Evolutionary conservation across 2,888 invertebrate genomes (phyloP).

Genomic region (Seladonia tumulorum): DNA sequence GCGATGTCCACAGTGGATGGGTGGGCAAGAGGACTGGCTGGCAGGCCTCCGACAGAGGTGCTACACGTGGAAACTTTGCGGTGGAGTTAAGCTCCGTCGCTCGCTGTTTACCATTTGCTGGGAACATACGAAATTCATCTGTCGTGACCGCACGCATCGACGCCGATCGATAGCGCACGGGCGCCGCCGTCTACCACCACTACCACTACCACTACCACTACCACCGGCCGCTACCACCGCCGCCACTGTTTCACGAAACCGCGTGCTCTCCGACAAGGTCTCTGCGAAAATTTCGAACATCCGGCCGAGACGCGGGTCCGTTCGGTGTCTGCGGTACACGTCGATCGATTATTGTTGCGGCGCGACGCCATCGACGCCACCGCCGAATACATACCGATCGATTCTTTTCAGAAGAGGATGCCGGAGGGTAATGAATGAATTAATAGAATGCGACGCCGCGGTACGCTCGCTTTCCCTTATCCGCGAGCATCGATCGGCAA

Average conservation of each 20-base stretch:
- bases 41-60: neutral
- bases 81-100: slow-evolving; percentile 70
- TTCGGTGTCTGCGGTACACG: neutral
- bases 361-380: neutral
- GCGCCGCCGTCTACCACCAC: slow-evolving; percentile 1
- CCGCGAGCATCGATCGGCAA: neutral
- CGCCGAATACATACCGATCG: neutral
- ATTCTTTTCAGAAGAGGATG: neutral
- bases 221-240: neutral
- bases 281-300: slow-evolving; percentile 11
- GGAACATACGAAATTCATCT: slow-evolving; percentile 74
- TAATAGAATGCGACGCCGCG: neutral
- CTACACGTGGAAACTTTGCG: slow-evolving; percentile 72
- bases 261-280: slow-evolving; percentile 1
- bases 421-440: neutral
- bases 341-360: neutral
- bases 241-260: slow-evolving; percentile 41
- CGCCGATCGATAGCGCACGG: slow-evolving; percentile 62
- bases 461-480: neutral
- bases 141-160: slow-evolving; percentile 70
- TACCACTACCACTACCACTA: neutral
- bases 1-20: neutral
- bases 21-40: neutral
- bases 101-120: slow-evolving; percentile 72
- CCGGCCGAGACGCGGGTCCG: neutral